Base-by-base conservation (phyloP, 2,888 invertebrate genomes). In the Nephrotoma flavescens region DNA sequence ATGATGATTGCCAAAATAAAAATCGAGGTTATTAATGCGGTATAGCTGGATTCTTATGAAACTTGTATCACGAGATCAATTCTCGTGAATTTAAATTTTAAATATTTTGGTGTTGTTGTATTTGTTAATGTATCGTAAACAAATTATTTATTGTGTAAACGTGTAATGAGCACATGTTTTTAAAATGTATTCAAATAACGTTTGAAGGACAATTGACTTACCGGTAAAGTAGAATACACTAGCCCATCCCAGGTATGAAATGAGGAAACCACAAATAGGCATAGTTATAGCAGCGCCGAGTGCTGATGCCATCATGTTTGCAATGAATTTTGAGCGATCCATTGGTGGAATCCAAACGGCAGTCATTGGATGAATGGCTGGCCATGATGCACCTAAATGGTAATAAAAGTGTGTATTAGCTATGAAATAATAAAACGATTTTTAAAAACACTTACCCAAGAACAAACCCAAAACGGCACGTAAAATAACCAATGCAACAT, bases 261-360 rank as follows among this genome's bases (percentile, higher is more conserved):
- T 96, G 87, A 98, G 94, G 89, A 94, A 95, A 15, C 97, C 97
- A 89, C 96, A 96, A 88, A 97, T 93, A 0, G 97, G 97, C 95
- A 97, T 95, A 0, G 97, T 97, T 83, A 97, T 92, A 6, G 98
- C 97, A 42, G 97, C 98, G 19, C 98, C 98, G 89, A 98, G 93
- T 6, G 97, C 96, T 41, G 97, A 96, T 7, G 98, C 97, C 96
- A 97, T 96, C 96, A 97, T 96, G 89, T 97, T 96, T 7, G 97
- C 96, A 91, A 98, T 96, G 91, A 98, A 96, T 91, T 97, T 97
- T 83, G 97, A 97, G 88, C 98, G 94, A 90, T 99, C 98, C 93
- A 96, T 94, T 11, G 98, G 98, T 6, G 98, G 98, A 87, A 98
- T 96, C 98, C 98, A 99, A 88, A 95, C 95, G 6, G 97, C 96